These are phyloP conservation scores for Lithobates sylvaticus DNA, from an alignment of 2,797 vertebrate genomes.

Conservation along the genomic window DNA sequence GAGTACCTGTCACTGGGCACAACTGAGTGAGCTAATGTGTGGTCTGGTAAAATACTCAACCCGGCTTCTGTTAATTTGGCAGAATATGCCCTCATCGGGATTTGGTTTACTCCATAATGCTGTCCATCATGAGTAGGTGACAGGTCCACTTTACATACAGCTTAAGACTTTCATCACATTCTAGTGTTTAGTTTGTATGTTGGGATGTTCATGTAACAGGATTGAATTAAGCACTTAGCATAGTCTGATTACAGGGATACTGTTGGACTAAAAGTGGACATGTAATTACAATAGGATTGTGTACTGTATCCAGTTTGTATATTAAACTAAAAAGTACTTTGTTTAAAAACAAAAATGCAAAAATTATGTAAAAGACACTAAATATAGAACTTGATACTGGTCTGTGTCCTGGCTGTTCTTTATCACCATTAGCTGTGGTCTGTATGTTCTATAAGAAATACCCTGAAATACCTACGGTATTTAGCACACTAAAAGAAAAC, in stretches of 20 bases:
- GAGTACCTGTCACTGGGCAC: no score
- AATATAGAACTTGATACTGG: slow-evolving; percentile 81
- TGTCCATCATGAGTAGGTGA: no score
- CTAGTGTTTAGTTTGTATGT: slow-evolving; percentile 52
- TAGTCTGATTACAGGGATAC: slow-evolving; percentile 66
- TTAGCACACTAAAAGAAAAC: no score
- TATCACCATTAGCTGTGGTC: neutral
- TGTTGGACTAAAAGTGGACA: slow-evolving; percentile 70
- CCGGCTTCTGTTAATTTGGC: no score
- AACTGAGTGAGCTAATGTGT: no score
- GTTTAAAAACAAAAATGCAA: slow-evolving; percentile 74
- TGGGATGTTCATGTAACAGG: slow-evolving; percentile 68
- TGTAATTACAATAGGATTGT: slow-evolving; percentile 66
- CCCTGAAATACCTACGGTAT: neutral
- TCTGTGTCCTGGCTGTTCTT: slow-evolving; percentile 65
- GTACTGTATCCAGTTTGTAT: slow-evolving; percentile 78
- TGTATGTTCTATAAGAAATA: no score
- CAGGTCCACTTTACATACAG: neutral
- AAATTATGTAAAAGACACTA: slow-evolving; percentile 67
- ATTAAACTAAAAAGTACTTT: slow-evolving; percentile 76
- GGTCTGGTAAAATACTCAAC: no score
- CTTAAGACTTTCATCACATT: slow-evolving; percentile 12
- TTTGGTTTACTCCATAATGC: no score
- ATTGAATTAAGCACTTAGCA: slow-evolving; percentile 73
- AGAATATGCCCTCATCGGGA: no score